Evolutionary conservation across 2,888 invertebrate species (phyloP), one percentile per base, ranked within the genome.

Genomic region (Slavum lentiscoides): DNA sequence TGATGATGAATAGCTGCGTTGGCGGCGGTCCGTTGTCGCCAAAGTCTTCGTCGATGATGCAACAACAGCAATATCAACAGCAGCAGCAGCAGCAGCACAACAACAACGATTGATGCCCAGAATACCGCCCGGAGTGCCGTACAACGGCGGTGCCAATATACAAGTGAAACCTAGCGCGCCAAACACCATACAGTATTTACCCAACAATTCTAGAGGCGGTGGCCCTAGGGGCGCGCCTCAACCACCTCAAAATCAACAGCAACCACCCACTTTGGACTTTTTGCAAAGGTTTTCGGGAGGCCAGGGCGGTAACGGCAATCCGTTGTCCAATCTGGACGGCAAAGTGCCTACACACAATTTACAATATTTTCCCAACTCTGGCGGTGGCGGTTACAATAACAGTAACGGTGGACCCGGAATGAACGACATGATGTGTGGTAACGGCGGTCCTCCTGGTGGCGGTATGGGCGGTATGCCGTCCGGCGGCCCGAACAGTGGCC

Each of bases 121-220:
- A 87, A 55, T 89, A 89, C 21, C 91, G 91, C 84, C 84, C 8
- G 82, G 82, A n/a, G 85, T 86, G 1, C 85, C 86, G 23, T 91
- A 91, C 85, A 92, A 92, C 85, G 92, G 92, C 84, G 91, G 93
- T 68, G 91, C 92, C 66, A 97, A 95, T 87, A 93, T 95, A 64
- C 87, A 87, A 83, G 96, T 98, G 43, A 97, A 97, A 88, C 94
- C 97, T 15, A 96, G 94, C 87, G 96, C 97, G 17, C 97, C 98
- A 0, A 98, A 98, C 87, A 98, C 98, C 59, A 98, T 98, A 86
- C 97, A 98, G 89, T 98, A 98, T 89, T 91, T 97, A 87, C 98
- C 98, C 37, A 82, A 73, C 17, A 80, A 80, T 61, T 95, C 96
- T 74, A 90, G 96, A 87, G 94, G 97, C 15, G 95, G 95, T 86